phyloP scores from a whole-genome alignment of 1,140 invertebrate species.

The Drosophila ercepeae region DNA sequence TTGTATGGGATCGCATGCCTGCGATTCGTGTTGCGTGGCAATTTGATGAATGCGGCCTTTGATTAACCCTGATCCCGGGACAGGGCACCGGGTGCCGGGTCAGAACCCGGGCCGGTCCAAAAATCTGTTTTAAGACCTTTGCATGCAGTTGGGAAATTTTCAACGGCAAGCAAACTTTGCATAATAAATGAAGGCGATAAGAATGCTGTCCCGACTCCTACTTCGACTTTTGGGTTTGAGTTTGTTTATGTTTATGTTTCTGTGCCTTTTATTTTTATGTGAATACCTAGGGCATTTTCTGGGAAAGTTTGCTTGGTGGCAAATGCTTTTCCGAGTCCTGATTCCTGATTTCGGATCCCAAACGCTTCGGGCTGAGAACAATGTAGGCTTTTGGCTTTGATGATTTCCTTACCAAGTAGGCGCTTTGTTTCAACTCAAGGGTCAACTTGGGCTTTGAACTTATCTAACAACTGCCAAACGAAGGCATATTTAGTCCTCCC shows the following conservation, averaged over 20 bases:
- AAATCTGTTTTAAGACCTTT: constrained; percentile 6
- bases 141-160: constrained; percentile 57
- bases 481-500: constrained; percentile 3
- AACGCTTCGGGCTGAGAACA: constrained; percentile 6
- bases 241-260: constrained; percentile 48
- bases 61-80: constrained; percentile 46
- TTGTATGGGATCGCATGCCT: constrained; percentile 47
- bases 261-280: constrained; percentile 36
- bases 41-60: constrained; percentile 75
- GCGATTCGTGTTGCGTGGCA: constrained; percentile 64
- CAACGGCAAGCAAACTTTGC: constrained; percentile 52
- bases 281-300: constrained; percentile 48
- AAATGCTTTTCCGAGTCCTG: constrained; percentile 40
- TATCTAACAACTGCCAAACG: constrained; percentile 1
- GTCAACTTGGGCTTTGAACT: constrained; percentile 34
- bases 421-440: constrained; percentile 19
- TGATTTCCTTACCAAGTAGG: constrained; percentile 13
- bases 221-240: neutral
- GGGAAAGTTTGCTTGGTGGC: constrained; percentile 49
- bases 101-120: neutral
- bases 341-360: constrained; percentile 40
- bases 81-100: neutral
- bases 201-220: constrained; percentile 27
- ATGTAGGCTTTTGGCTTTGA: constrained; percentile 30
- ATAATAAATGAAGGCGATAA: constrained; percentile 72